Evolutionary conservation across 2,113 vertebrate species (phyloP), one percentile per base, ranked within the genome.

Genomic region (Brevimyrus niger): DNA sequence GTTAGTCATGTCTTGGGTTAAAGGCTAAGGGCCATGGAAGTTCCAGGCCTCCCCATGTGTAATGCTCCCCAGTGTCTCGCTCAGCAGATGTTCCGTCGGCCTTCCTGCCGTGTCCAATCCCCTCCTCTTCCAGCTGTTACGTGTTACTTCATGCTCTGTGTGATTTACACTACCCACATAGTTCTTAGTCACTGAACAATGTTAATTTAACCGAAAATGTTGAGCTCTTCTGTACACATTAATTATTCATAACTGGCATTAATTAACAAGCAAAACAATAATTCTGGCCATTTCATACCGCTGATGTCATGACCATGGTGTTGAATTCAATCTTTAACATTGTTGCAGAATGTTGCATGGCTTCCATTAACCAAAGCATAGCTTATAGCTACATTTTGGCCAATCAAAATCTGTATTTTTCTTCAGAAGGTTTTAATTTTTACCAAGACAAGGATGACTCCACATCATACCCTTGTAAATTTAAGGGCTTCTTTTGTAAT

Each of bases 41-140:
- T 83, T 90, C 58, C 76, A 55, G 42, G 51, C 93, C 92, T 94
- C 93, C 94, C 93, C 92, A 51, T 88, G 92, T 95, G 94, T 94
- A 93, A 84, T 2, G 42, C 84, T 94, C 91, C 84, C 88, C 38
- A 90, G 91, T 88, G 87, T 92, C 94, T 93, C 91, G 91, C 92
- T 89, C 93, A 19, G 93, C 90, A 90, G 91, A 91, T 89, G 91
- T 91, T 91, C 89, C 92, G 88, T 82, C 31, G 27, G 65, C 76
- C 69, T 80, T 48, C 88, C 69, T 53, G 61, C 19, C 46, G 85
- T 31, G 31, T 47, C 38, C 42, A 9, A 19, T 27, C 23, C 35
- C 3, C 21, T 48, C 46, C 69, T 61, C 83, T 51, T 65, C 50
- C n/a, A 55, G 86, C 86, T 87, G 86, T 44, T 87, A 58, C 4